These are phyloP conservation scores for Myiopsitta monachus DNA, from an alignment of 2,113 vertebrate species.

Conservation along the genomic window DNA sequence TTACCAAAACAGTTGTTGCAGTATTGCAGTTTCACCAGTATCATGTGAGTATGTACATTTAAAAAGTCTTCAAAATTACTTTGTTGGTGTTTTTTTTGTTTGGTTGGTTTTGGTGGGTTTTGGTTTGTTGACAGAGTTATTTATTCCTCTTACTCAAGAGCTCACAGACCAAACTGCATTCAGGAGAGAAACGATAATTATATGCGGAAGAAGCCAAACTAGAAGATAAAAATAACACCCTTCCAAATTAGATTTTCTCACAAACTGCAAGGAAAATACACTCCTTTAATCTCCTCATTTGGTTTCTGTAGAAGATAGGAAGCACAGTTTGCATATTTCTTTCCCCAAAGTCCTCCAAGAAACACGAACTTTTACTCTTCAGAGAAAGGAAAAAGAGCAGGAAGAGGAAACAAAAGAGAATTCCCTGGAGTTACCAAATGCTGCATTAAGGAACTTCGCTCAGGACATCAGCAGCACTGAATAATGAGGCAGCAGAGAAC, in stretches of 20 bases:
- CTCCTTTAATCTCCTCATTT: neutral
- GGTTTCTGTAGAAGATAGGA: neutral
- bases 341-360: neutral
- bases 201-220: neutral
- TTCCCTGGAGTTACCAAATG: neutral
- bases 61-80: neutral
- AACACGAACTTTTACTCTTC: constrained; percentile 32
- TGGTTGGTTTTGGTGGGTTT: neutral
- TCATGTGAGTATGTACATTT: neutral
- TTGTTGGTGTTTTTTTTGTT: neutral
- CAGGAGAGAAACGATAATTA: neutral
- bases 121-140: neutral
- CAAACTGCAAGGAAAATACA: neutral
- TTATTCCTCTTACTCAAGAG: neutral
- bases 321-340: neutral
- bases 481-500: constrained; percentile 1
- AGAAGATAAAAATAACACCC: neutral
- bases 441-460: neutral
- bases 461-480: neutral
- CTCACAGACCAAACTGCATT: neutral
- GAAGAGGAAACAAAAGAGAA: constrained; percentile 7
- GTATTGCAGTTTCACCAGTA: neutral
- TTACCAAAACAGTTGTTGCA: neutral
- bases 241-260: neutral
- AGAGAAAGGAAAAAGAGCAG: constrained; percentile 6